Conservation (phyloP, 2,888 invertebrate genomes). For the Onchidella celtica region DNA sequence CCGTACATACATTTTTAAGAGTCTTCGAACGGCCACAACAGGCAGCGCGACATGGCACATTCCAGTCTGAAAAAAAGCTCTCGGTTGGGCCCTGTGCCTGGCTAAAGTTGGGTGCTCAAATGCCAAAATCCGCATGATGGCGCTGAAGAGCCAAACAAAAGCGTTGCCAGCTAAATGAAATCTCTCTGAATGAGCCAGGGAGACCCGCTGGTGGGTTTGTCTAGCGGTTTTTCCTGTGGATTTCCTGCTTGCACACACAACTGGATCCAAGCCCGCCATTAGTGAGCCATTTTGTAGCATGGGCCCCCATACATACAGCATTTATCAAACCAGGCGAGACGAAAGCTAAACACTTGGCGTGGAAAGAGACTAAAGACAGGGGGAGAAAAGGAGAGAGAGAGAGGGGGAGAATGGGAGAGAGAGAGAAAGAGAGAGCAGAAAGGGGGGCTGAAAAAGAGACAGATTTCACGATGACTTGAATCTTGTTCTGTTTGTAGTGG, state of each 20-base stretch:
- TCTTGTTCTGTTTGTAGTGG: too few relatives aligned
- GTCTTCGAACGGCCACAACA: background rate
- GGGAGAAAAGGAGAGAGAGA: too few relatives aligned
- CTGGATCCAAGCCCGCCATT: background rate
- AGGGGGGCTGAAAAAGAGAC: too few relatives aligned
- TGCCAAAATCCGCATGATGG: background rate
- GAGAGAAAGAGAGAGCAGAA: too few relatives aligned
- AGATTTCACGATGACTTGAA: too few relatives aligned
- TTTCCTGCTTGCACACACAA: background rate
- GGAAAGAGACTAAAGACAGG: too few relatives aligned
- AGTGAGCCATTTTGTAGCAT: background rate
- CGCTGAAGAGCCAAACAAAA: background rate
- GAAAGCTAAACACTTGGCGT: too few relatives aligned
- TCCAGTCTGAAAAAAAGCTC: background rate
- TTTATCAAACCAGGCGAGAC: background rate
- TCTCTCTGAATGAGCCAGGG: background rate
- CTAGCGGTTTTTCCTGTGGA: background rate
- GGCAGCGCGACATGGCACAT: background rate
- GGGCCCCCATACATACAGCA: background rate
- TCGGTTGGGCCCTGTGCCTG: background rate
- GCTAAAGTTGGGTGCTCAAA: background rate
- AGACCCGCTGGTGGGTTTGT: background rate
- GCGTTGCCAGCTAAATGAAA: background rate
- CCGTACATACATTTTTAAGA: too few relatives aligned
- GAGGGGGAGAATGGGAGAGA: too few relatives aligned